Percentiles rank a stretch among this genome's conserved stretches.
Evolutionary conservation across 92 coral and sea anemone genomes (phyloP).

Genomic region (Muricea muricata): DNA sequence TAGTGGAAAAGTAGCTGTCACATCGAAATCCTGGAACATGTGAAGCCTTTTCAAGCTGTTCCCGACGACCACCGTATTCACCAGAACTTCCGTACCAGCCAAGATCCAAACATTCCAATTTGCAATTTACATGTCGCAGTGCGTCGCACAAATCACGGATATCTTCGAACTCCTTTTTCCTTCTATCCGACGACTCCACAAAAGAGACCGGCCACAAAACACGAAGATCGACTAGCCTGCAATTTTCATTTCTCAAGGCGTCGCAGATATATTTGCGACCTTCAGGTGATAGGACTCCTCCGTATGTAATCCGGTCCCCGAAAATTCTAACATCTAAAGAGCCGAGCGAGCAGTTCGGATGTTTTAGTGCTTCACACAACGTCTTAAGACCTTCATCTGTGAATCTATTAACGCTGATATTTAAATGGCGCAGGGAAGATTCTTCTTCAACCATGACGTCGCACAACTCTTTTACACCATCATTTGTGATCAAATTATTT

Average conservation of each 20-base stretch:
- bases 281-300: too few species aligned
- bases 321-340: too few species aligned
- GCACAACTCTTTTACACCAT: background rate
- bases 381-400: background rate
- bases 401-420: background rate
- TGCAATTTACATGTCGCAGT: background rate
- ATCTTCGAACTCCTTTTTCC: too few species aligned
- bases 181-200: too few species aligned
- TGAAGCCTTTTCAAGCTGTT: background rate
- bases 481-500: background rate
- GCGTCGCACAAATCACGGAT: background rate
- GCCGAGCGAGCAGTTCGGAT: background rate
- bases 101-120: background rate
- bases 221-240: background rate
- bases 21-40: background rate
- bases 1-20: too few species aligned
- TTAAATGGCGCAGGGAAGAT: background rate
- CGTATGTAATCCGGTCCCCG: too few species aligned
- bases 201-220: background rate
- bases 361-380: background rate
- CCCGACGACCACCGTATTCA: background rate
- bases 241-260: background rate
- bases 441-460: background rate
- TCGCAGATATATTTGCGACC: background rate
- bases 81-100: background rate